Conservation (phyloP, 35 echinoderm and acorn worm genomes). For the Acanthaster planci region DNA sequence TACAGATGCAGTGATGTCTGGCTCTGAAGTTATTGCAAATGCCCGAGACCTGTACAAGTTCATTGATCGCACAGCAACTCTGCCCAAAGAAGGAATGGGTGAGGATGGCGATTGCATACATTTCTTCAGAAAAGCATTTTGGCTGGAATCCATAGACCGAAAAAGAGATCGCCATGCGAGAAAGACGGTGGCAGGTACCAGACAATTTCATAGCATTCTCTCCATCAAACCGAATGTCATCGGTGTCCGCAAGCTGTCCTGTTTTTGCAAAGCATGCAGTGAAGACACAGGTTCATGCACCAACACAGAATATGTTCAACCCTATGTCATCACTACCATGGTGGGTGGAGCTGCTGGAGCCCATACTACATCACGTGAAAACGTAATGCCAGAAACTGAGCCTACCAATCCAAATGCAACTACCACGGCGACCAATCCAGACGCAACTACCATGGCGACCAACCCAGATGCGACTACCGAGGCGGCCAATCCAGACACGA, state of each 20-base stretch:
- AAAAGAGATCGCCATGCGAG: no score
- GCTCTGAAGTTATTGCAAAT: slow-evolving; percentile 18
- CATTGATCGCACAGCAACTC: background rate
- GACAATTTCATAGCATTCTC: background rate
- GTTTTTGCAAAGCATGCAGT: background rate
- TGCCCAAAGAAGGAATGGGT: background rate
- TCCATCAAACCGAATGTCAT: background rate
- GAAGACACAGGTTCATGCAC: background rate
- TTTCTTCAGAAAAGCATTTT: slow-evolving; percentile 19
- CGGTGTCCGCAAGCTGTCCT: background rate
- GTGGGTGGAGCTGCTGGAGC: background rate
- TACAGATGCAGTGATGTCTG: slow-evolving; percentile 59
- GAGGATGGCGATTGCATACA: slow-evolving; percentile 27
- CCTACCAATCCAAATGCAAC: no score
- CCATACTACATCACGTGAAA: no score
- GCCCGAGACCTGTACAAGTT: slow-evolving; percentile 52
- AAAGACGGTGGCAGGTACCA: slow-evolving; percentile 3
- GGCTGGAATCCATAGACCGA: background rate
- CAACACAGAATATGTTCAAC: background rate
- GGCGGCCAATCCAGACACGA: no score
- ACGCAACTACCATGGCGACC: no score
- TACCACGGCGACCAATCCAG: no score
- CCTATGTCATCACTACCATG: background rate
- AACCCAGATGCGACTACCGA: no score
- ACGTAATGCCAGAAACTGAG: no score